A percentile compares a stretch with the other conserved stretches of the same genome.
Evolutionary conservation across 2,113 vertebrate genomes (phyloP).

Genomic region (Prinia subflava): DNA sequence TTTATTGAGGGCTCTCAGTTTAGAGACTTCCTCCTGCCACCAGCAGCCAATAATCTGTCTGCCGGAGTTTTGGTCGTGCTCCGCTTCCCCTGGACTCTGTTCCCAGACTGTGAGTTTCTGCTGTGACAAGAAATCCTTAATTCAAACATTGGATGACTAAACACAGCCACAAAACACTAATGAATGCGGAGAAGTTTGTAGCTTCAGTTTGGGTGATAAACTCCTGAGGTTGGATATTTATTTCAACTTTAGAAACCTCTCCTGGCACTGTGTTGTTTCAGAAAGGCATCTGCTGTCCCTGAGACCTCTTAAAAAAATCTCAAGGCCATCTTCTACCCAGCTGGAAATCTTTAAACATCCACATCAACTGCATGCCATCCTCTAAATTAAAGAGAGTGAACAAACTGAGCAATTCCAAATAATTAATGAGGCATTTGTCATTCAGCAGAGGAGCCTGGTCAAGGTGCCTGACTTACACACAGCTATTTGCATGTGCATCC

Average conservation of each 20-base stretch:
- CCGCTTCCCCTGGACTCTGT: not conserved
- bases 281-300: not conserved
- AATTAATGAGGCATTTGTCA: not conserved
- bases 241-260: not conserved
- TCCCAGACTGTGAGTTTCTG: not conserved
- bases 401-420: not conserved
- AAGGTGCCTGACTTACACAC: not conserved
- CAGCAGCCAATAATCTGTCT: constrained; percentile 11
- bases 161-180: not conserved
- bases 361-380: not conserved
- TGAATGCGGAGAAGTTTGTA: not conserved
- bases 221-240: not conserved
- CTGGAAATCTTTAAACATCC: not conserved
- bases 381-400: not conserved
- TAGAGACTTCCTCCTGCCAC: not conserved
- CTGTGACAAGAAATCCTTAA: constrained; percentile 22
- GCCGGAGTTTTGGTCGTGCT: not conserved
- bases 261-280: not conserved
- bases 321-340: not conserved
- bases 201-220: not conserved
- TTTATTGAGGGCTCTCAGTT: not conserved
- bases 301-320: not conserved
- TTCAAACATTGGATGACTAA: constrained; percentile 3
- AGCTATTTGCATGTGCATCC: not conserved
- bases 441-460: not conserved